These are phyloP conservation scores for Odontomyia ornata DNA, from an alignment of 2,888 invertebrate genomes.

Conservation along the genomic window DNA sequence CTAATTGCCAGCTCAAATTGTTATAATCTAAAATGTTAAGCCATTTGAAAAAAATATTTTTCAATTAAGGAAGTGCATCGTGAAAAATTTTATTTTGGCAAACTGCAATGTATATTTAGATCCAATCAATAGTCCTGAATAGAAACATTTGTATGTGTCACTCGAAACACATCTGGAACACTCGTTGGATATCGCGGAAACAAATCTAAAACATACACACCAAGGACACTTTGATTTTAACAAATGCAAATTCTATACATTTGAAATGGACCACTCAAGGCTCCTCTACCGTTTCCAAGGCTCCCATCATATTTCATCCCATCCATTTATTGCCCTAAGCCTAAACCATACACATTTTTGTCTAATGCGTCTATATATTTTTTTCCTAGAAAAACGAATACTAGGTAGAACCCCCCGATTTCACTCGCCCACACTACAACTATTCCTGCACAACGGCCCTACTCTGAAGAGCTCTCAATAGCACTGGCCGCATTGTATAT, in stretches of 20 bases:
- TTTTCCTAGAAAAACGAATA: not conserved
- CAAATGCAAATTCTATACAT: slow-evolving; percentile 16
- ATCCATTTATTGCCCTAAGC: not conserved
- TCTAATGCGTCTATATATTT: slow-evolving; percentile 18
- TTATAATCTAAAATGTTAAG: too few species aligned
- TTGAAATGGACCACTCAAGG: not conserved
- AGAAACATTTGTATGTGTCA: too few species aligned
- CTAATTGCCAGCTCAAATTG: too few species aligned
- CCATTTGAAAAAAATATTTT: too few species aligned
- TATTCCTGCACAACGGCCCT: not conserved
- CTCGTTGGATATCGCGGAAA: not conserved
- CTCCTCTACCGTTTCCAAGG: not conserved
- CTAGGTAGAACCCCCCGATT: not conserved
- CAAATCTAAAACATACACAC: slow-evolving; percentile 1
- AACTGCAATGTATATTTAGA: too few species aligned
- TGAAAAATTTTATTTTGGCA: too few species aligned
- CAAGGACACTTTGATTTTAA: slow-evolving; percentile 23
- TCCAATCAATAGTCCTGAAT: too few species aligned
- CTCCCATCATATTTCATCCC: not conserved
- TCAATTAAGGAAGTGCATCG: too few species aligned
- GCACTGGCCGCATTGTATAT: not conserved
- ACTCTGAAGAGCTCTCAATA: not conserved
- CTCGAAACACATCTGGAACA: not conserved
- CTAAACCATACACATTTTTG: not conserved
- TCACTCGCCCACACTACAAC: not conserved